Conservation (phyloP, 2,113 vertebrate genomes). For the Halcyon senegalensis region DNA sequence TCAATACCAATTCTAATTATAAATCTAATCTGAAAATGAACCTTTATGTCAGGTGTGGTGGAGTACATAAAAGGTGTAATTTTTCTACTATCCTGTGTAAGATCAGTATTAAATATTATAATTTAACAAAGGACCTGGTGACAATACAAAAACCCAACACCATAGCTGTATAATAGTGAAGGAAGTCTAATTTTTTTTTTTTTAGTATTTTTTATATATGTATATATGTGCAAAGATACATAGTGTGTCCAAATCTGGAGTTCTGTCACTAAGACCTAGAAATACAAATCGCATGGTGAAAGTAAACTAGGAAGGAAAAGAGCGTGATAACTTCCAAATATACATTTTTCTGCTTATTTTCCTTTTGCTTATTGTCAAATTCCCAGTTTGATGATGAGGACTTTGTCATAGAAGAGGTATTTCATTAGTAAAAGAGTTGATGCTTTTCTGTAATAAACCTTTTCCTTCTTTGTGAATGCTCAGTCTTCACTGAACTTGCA, state of each 20-base stretch:
- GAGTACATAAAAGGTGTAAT: not conserved
- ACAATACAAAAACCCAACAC: fast-evolving
- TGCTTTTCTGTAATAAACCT: not conserved
- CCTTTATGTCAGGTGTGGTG: not conserved
- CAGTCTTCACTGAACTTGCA: not conserved
- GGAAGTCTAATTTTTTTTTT: not conserved
- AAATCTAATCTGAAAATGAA: not conserved
- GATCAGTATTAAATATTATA: not conserved
- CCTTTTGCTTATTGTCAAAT: not conserved
- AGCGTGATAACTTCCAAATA: not conserved
- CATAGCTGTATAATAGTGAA: not conserved
- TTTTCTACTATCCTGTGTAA: not conserved
- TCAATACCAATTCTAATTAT: not conserved
- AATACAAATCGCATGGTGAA: fast-evolving
- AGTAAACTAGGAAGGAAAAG: not conserved
- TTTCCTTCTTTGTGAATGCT: not conserved
- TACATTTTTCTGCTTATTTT: not conserved
- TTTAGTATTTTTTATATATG: not conserved
- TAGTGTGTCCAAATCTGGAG: not conserved
- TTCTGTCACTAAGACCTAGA: not conserved
- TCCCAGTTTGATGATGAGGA: not conserved
- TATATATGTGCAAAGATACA: not conserved
- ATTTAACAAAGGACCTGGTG: not conserved
- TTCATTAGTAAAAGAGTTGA: not conserved
- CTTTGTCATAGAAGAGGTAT: not conserved